phyloP scores from a whole-genome alignment of 2,888 invertebrate genomes.

The Helicoverpa assulta region DNA sequence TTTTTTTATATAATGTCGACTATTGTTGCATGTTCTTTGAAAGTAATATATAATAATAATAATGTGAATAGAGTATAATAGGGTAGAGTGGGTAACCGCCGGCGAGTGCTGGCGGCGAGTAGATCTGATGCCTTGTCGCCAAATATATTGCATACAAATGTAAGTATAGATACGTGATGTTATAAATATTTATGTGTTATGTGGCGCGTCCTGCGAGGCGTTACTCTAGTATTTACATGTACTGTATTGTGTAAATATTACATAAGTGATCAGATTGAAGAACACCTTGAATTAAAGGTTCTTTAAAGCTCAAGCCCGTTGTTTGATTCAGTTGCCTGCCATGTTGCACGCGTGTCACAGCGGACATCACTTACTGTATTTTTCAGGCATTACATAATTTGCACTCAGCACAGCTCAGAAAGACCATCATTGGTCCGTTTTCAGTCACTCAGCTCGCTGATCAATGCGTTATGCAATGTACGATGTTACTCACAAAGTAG shows the following conservation, averaged over 20 bases:
- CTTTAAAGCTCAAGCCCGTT: constrained; percentile 41
- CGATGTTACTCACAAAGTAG: neutral
- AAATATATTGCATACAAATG: constrained; percentile 49
- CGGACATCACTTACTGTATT: too few relatives aligned
- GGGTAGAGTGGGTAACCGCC: constrained; percentile 29
- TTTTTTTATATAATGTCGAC: constrained; percentile 50
- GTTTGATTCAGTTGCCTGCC: constrained; percentile 33
- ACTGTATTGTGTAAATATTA: constrained; percentile 79
- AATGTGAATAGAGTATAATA: constrained; percentile 37
- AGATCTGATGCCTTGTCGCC: constrained; percentile 31
- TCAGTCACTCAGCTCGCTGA: too few relatives aligned
- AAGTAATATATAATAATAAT: constrained; percentile 63
- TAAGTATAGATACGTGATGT: constrained; percentile 63
- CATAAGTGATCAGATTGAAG: constrained; percentile 66
- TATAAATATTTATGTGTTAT: constrained; percentile 68
- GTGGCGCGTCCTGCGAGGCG: constrained; percentile 50
- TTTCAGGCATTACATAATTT: too few relatives aligned
- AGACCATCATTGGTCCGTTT: too few relatives aligned
- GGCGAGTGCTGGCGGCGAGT: constrained; percentile 13
- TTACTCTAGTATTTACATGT: constrained; percentile 62
- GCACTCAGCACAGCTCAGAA: too few relatives aligned
- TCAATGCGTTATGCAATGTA: neutral
- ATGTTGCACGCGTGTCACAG: neutral
- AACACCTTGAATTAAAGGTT: constrained; percentile 79
- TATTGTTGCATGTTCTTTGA: constrained; percentile 59